Percentiles rank a stretch among this genome's conserved stretches.
These are phyloP conservation scores for Brachyhypopomus occidentalis DNA, from an alignment of 2,113 vertebrate species.

Conservation along the genomic window DNA sequence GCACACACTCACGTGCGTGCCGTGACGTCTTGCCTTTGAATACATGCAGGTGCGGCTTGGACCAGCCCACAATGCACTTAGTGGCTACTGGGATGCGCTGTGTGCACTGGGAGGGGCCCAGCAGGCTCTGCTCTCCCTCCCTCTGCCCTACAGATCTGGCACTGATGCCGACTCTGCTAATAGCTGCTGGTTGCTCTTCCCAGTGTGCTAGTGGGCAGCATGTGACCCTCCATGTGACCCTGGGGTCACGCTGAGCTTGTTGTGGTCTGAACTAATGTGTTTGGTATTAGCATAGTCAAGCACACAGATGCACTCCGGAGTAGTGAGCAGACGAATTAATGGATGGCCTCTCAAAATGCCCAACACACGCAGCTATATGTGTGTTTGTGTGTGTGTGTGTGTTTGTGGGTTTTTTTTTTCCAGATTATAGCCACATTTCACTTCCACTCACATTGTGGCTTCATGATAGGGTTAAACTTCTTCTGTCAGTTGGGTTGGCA, in stretches of 20 bases:
- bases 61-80: slow-evolving; percentile 43
- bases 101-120: slow-evolving; percentile 26
- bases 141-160: background rate
- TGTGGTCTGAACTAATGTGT: too few relatives aligned
- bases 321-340: too few relatives aligned
- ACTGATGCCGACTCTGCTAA: too few relatives aligned
- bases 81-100: background rate
- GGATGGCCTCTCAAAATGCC: too few relatives aligned
- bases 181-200: too few relatives aligned
- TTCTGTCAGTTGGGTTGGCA: background rate
- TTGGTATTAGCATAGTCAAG: too few relatives aligned
- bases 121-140: background rate
- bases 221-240: too few relatives aligned
- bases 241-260: too few relatives aligned
- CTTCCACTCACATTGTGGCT: background rate
- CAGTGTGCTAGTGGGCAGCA: too few relatives aligned
- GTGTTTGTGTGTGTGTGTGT: too few relatives aligned
- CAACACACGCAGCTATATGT: background rate
- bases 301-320: too few relatives aligned
- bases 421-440: background rate
- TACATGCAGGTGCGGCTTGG: background rate
- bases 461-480: background rate
- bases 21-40: slow-evolving; percentile 17
- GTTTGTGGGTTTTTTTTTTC: background rate
- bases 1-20: slow-evolving; percentile 21